These are phyloP conservation scores for Folsomia candida DNA, from an alignment of 2,888 invertebrate genomes.

Conservation along the genomic window DNA sequence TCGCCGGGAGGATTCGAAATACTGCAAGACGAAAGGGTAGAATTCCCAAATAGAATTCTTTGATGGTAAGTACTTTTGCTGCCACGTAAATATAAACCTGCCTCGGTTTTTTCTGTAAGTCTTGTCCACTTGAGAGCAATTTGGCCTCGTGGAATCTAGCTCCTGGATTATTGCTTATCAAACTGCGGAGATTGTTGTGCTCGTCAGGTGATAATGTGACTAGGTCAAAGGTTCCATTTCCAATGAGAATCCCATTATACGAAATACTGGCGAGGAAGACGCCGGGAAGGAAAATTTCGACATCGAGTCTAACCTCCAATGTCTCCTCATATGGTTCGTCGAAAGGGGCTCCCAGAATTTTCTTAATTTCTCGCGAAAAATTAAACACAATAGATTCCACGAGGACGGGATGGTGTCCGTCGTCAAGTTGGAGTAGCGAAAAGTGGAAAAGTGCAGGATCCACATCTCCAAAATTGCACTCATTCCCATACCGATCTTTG, in stretches of 20 bases:
- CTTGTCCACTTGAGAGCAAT: conserved; percentile 21
- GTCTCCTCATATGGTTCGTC: conserved; percentile 23
- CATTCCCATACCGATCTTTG: conserved; percentile 44
- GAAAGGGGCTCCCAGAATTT: conserved; percentile 13
- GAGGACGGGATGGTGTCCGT: conserved; percentile 16
- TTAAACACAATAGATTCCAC: conserved; percentile 43
- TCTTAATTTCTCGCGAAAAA: conserved; percentile 38
- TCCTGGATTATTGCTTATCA: conserved; percentile 36
- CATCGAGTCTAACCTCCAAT: conserved; percentile 33
- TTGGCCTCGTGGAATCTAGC: conserved; percentile 43
- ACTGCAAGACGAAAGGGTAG: conserved; percentile 43
- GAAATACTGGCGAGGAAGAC: conserved; percentile 38
- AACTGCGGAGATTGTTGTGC: conserved; percentile 35
- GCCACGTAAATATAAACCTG: conserved; percentile 46
- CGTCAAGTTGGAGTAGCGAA: conserved; percentile 31
- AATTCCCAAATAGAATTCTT: conserved; percentile 43
- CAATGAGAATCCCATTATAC: conserved; percentile 38
- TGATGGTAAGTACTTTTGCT: conserved; percentile 40
- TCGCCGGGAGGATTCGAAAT: conserved; percentile 46
- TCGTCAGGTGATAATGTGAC: conserved; percentile 45
- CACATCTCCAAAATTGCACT: conserved; percentile 47
- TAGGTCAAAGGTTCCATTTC: conserved; percentile 47
- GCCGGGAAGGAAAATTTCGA: conserved; percentile 44
- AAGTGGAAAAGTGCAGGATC: conserved; percentile 39
- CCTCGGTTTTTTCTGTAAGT: conserved; percentile 29